phyloP scores from a whole-genome alignment of 1,140 invertebrate species.

The Cephus cinctus region DNA sequence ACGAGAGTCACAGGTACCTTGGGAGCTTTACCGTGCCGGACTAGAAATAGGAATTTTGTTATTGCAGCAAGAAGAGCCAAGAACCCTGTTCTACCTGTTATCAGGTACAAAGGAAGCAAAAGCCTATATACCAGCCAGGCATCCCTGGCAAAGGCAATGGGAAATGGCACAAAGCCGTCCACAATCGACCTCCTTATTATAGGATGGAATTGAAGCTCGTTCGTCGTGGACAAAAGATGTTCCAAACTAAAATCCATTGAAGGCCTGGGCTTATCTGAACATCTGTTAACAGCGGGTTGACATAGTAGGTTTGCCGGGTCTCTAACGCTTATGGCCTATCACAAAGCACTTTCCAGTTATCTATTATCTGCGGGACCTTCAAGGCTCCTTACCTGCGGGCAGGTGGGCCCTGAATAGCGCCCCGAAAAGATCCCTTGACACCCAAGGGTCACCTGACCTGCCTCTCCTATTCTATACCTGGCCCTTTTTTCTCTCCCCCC shows the following conservation, averaged over 20 bases:
- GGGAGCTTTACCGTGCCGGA: too few relatives aligned
- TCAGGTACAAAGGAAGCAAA: slow-evolving; percentile 29
- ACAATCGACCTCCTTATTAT: slow-evolving; percentile 18
- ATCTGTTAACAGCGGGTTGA: slow-evolving; percentile 51
- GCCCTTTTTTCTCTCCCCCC: background rate
- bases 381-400: slow-evolving; percentile 49
- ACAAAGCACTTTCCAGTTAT: slow-evolving; percentile 49
- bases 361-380: slow-evolving; percentile 48
- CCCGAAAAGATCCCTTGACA: slow-evolving; percentile 35
- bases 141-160: too few relatives aligned
- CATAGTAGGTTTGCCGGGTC: slow-evolving; percentile 37
- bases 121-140: too few relatives aligned
- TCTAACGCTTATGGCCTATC: slow-evolving; percentile 33
- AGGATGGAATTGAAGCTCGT: slow-evolving; percentile 15
- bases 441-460: slow-evolving; percentile 43
- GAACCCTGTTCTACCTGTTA: slow-evolving; percentile 19
- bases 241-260: slow-evolving; percentile 38
- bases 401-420: slow-evolving; percentile 48
- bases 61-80: slow-evolving; percentile 5
- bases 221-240: background rate
- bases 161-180: slow-evolving; percentile 27
- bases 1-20: too few relatives aligned
- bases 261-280: slow-evolving; percentile 43
- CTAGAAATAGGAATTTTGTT: background rate
- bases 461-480: slow-evolving; percentile 15